These are phyloP conservation scores for Rallus crepitans DNA, from an alignment of 2,797 vertebrate species.

Conservation along the genomic window DNA sequence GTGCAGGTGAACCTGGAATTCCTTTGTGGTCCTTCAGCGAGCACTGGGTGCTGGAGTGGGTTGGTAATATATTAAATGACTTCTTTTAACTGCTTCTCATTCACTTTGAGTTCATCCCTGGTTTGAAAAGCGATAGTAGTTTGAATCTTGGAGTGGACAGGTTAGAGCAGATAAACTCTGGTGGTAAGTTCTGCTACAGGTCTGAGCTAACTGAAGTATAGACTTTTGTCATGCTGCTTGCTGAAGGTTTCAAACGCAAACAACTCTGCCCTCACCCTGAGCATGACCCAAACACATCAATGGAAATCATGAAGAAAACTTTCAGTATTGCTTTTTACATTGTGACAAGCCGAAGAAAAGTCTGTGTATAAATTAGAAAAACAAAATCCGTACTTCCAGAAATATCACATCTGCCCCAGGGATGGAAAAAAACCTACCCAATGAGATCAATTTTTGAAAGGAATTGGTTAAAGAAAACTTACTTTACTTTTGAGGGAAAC, in stretches of 20 bases:
- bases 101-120: neutral
- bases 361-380: neutral
- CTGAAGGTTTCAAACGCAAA: neutral
- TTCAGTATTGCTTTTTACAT: neutral
- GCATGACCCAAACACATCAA: neutral
- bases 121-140: neutral
- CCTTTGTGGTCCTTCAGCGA: neutral
- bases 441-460: neutral
- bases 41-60: neutral
- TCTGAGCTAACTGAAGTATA: neutral
- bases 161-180: no score
- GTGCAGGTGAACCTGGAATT: neutral
- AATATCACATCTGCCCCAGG: neutral
- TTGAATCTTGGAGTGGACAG: neutral
- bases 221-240: neutral
- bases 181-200: no score
- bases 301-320: neutral
- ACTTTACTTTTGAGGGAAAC: neutral
- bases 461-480: neutral
- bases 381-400: neutral
- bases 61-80: neutral
- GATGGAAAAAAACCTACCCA: rapidly evolving
- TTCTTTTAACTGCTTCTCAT: neutral
- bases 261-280: neutral
- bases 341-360: neutral